These are phyloP conservation scores for Enteromius viviparus DNA, from an alignment of 2,797 vertebrate genomes.

Conservation along the genomic window DNA sequence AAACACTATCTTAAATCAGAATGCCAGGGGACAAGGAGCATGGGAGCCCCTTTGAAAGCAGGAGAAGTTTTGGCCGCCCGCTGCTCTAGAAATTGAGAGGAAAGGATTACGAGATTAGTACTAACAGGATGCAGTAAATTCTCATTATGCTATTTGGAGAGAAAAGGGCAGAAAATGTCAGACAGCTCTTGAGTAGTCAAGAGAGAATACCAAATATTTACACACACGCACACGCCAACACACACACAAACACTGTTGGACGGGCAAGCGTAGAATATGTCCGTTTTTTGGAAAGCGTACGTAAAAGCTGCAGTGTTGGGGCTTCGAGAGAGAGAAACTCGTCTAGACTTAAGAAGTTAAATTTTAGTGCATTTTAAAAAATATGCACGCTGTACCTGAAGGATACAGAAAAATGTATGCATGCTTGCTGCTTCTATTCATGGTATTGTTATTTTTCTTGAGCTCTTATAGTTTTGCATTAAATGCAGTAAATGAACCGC, in stretches of 20 bases:
- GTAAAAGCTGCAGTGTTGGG: slow-evolving; percentile 40
- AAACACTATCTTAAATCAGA: slow-evolving; percentile 25
- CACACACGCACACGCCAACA: slow-evolving; percentile 2
- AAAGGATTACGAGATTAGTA: slow-evolving; percentile 65
- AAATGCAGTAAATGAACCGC: background rate
- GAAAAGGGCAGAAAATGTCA: slow-evolving; percentile 55
- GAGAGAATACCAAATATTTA: slow-evolving; percentile 45
- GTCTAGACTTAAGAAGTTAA: slow-evolving; percentile 34
- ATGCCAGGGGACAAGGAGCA: slow-evolving; percentile 17
- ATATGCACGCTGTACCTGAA: slow-evolving; percentile 16
- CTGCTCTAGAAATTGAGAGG: slow-evolving; percentile 55
- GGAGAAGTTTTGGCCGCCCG: slow-evolving; percentile 41
- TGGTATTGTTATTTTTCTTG: slow-evolving; percentile 3
- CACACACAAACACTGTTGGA: slow-evolving; percentile 50
- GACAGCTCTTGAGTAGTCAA: slow-evolving; percentile 34
- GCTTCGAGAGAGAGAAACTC: slow-evolving; percentile 25
- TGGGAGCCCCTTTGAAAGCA: slow-evolving; percentile 40
- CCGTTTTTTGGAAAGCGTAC: slow-evolving; percentile 44
- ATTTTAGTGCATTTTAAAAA: slow-evolving; percentile 34
- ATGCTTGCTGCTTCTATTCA: slow-evolving; percentile 2
- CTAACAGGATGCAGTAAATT: slow-evolving; percentile 63
- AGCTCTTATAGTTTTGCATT: background rate
- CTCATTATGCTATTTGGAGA: slow-evolving; percentile 62
- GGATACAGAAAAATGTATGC: slow-evolving; percentile 19
- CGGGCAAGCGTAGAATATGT: slow-evolving; percentile 48